Base-by-base conservation (phyloP, 2,888 invertebrate species). In the Aelia acuminata region DNA sequence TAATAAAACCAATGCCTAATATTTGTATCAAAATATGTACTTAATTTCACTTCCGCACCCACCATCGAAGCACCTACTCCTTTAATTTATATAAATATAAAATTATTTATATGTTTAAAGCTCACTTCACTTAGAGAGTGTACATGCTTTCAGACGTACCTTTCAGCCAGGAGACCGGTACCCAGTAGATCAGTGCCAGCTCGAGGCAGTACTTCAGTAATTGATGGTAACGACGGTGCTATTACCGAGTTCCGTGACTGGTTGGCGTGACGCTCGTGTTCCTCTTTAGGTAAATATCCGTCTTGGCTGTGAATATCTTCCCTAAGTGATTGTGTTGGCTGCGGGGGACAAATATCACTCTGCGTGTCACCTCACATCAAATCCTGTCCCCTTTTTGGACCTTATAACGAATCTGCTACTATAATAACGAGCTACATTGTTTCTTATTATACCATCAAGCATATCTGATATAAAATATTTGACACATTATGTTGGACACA, bases 211-310 rank as follows among this genome's bases (percentile, higher is more conserved):
- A 35, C 35, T 35, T 35, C 63, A 35, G 63, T 70, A 70, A 70
- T 70, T 31, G 63, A 70, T 70, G 63, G 31, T 70, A 35, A 70
- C 31, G 31, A 70, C 63, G n/a, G 31, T 18, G 26, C 20, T 20
- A 13, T 70, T 70, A 20, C 18, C 35, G 8, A 1, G 63, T 70
- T 70, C 35, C 63, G 63, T 70, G 63, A 70, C 63, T 35, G 31
- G 4, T 70, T 70, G 20, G 63, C 63, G 63, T 70, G 63, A 35
- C 63, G 11, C 15, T 70, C 63, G 63, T 70, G 63, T 35, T 35
- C 63, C 31, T 70, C 63, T 70, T 70, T 31, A 70, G 63, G 63
- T 70, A 70, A 70, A 70, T 70, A 70, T 70, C 63, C 31, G 18
- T 70, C 35, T 18, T 18, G 7, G 31, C 63, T 31, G 5, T 20